phyloP scores from a whole-genome alignment of 1,140 invertebrate genomes.

The Panonychus citri region DNA sequence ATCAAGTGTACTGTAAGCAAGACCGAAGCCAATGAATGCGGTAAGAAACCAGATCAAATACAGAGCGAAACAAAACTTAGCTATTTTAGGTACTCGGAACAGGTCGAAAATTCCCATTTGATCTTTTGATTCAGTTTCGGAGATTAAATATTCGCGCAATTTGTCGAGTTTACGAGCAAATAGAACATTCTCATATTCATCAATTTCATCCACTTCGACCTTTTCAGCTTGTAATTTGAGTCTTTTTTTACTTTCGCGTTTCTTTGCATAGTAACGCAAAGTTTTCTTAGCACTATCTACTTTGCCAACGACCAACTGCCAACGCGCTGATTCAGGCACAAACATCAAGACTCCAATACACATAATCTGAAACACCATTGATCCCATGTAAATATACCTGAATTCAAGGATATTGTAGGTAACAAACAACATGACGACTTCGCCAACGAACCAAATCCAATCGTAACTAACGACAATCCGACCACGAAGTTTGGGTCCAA shows the following conservation, averaged over 20 bases:
- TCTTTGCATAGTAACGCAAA: background rate
- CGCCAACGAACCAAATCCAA: constrained; percentile 40
- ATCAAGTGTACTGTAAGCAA: constrained; percentile 39
- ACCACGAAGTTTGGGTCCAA: constrained; percentile 44
- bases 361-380: too few species aligned
- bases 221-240: background rate
- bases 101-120: constrained; percentile 6
- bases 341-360: background rate
- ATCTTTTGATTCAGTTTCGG: background rate
- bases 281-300: background rate
- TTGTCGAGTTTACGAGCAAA: background rate
- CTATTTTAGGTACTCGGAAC: background rate
- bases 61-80: constrained; percentile 4
- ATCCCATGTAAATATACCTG: background rate
- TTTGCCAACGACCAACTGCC: background rate
- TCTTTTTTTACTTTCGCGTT: background rate
- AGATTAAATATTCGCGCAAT: background rate
- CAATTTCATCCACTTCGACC: background rate
- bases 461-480: constrained; percentile 45
- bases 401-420: background rate
- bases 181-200: background rate
- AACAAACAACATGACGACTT: background rate
- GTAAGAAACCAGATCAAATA: constrained; percentile 35
- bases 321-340: background rate
- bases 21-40: constrained; percentile 51